Conservation (phyloP, 1,140 invertebrate species). For the Stegodyphus mimosarum region DNA sequence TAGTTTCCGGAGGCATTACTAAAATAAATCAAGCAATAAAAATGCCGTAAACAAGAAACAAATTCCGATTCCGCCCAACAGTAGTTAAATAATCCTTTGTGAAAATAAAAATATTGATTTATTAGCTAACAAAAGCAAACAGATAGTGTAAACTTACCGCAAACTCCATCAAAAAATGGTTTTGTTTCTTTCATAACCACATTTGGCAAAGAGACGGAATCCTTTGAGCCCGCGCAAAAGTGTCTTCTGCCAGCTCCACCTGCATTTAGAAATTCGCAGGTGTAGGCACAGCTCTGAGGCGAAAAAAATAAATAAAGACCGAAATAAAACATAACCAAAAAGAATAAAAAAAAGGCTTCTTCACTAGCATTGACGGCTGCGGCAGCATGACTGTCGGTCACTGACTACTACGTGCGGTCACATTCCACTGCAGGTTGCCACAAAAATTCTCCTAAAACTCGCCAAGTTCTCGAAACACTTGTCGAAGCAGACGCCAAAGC, state of each 20-base stretch:
- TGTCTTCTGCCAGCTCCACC: constrained; percentile 19
- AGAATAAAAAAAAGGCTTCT: constrained; percentile 35
- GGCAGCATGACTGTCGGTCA: constrained; percentile 41
- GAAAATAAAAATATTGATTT: too few relatives aligned
- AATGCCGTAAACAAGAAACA: too few relatives aligned
- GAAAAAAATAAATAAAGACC: constrained; percentile 43
- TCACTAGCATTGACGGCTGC: constrained; percentile 41
- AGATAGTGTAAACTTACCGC: too few relatives aligned
- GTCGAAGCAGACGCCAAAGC: too few relatives aligned
- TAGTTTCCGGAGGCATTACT: too few relatives aligned
- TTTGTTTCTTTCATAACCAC: too few relatives aligned
- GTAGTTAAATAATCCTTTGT: too few relatives aligned
- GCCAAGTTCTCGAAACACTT: neutral
- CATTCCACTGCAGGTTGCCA: constrained; percentile 38
- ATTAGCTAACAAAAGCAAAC: too few relatives aligned
- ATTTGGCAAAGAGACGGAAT: constrained; percentile 1
- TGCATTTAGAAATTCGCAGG: constrained; percentile 56
- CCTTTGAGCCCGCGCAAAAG: constrained; percentile 20
- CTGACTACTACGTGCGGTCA: constrained; percentile 45
- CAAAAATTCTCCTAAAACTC: constrained; percentile 21
- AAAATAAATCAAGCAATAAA: too few relatives aligned
- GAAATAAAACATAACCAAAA: constrained; percentile 4
- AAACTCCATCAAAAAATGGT: too few relatives aligned
- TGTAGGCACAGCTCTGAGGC: constrained; percentile 54
- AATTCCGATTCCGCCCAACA: too few relatives aligned